A percentile compares a stretch with the other conserved stretches of the same genome.
Conservation (phyloP, 2,888 invertebrate genomes). For the Orgyia antiqua region DNA sequence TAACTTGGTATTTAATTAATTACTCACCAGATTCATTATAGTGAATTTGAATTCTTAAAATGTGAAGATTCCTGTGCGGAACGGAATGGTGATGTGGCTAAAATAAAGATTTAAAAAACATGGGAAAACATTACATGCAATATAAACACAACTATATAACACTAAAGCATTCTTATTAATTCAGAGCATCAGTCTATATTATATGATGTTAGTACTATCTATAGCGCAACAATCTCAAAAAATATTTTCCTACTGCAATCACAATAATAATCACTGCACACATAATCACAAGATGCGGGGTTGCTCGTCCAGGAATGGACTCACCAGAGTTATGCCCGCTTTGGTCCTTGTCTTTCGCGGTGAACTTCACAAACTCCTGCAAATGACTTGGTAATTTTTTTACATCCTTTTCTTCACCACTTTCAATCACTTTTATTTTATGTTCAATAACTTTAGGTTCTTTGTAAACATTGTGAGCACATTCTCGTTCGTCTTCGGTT, state of each 20-base stretch:
- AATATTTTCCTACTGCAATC: constrained; percentile 60
- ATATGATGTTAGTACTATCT: constrained; percentile 41
- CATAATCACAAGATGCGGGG: constrained; percentile 70
- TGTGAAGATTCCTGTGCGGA: constrained; percentile 12
- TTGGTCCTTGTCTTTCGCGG: constrained; percentile 70
- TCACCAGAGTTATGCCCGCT: constrained; percentile 75
- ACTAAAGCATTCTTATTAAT: constrained; percentile 29
- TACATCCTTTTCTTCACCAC: constrained; percentile 78
- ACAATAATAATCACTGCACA: constrained; percentile 71
- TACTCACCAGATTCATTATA: constrained; percentile 35
- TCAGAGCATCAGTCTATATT: constrained; percentile 31
- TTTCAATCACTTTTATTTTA: constrained; percentile 82
- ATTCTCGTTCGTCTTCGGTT: constrained; percentile 78
- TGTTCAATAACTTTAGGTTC: constrained; percentile 66
- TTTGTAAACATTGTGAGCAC: constrained; percentile 45
- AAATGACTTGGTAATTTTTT: constrained; percentile 85
- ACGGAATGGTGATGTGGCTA: constrained; percentile 15
- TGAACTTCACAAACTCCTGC: constrained; percentile 86
- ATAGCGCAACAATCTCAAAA: constrained; percentile 54
- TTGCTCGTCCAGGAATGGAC: constrained; percentile 54
- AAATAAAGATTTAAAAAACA: constrained; percentile 16
- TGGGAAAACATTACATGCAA: constrained; percentile 46
- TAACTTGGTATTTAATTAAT: constrained; percentile 5
- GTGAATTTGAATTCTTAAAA: constrained; percentile 6
- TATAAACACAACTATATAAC: constrained; percentile 34